These are phyloP conservation scores for Prunella fulvescens DNA, from an alignment of 2,113 vertebrate genomes.

Conservation along the genomic window DNA sequence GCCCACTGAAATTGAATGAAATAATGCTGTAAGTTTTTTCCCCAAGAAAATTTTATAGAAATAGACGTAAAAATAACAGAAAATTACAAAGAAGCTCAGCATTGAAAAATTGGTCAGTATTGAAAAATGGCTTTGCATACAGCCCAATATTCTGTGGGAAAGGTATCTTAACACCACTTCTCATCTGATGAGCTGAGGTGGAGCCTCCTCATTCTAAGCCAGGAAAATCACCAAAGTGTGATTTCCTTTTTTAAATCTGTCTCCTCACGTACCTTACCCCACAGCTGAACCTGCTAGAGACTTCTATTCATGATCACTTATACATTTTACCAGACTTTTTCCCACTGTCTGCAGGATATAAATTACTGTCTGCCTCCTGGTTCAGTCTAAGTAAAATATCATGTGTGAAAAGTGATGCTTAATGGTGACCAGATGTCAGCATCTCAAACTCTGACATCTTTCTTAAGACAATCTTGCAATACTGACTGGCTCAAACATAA, in stretches of 20 bases:
- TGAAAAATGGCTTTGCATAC: not conserved
- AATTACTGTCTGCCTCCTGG: not conserved
- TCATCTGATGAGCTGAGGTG: not conserved
- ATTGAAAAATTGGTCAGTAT: not conserved
- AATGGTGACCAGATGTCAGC: slow-evolving; percentile 42
- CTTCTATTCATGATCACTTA: not conserved
- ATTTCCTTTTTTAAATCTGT: slow-evolving; percentile 13
- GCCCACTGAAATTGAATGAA: not conserved
- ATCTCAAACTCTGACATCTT: not conserved
- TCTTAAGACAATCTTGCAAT: not conserved
- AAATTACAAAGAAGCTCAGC: not conserved
- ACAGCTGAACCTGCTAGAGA: not conserved
- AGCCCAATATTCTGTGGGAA: not conserved
- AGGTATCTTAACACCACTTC: not conserved
- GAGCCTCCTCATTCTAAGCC: not conserved
- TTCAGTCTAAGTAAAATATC: slow-evolving; percentile 20
- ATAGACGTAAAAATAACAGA: not conserved
- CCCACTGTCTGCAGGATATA: not conserved
- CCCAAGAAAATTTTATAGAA: not conserved
- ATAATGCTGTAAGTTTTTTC: not conserved
- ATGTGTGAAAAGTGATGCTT: not conserved
- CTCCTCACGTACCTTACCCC: not conserved
- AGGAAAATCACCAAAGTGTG: slow-evolving; percentile 13
- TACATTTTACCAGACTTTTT: not conserved
- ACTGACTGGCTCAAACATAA: not conserved